These are phyloP conservation scores for Microplitis manilae DNA, from an alignment of 2,888 invertebrate species.

Conservation along the genomic window DNA sequence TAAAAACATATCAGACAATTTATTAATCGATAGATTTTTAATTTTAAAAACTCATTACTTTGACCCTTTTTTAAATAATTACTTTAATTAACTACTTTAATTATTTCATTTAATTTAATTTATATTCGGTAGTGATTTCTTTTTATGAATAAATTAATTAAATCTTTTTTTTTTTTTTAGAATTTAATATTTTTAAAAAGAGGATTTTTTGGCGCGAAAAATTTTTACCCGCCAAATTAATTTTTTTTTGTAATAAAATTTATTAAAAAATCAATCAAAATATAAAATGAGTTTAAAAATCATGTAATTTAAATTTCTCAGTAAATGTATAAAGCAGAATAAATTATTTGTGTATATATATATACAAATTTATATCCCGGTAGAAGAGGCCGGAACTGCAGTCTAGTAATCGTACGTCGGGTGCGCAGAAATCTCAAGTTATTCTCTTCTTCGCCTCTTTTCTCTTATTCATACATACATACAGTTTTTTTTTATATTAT, in stretches of 20 bases:
- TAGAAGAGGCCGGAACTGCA: constrained; percentile 58
- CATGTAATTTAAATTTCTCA: background rate
- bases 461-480: background rate
- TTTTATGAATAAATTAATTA: too few relatives aligned
- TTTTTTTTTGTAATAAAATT: too few relatives aligned
- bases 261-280: background rate
- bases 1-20: background rate
- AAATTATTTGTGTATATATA: constrained; percentile 15
- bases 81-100: too few relatives aligned
- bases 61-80: too few relatives aligned
- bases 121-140: too few relatives aligned
- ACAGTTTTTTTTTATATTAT: background rate
- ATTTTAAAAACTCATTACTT: background rate
- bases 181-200: too few relatives aligned
- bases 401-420: constrained; percentile 60
- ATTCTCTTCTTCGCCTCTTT: constrained; percentile 36
- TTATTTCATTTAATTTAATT: too few relatives aligned
- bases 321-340: background rate
- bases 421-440: constrained; percentile 45
- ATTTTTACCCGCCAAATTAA: too few relatives aligned
- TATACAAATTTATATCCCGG: constrained; percentile 25
- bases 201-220: too few relatives aligned
- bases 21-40: background rate
- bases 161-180: too few relatives aligned
- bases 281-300: background rate